phyloP scores from a whole-genome alignment of 1,140 invertebrate species.

The Teleogryllus occipitalis region DNA sequence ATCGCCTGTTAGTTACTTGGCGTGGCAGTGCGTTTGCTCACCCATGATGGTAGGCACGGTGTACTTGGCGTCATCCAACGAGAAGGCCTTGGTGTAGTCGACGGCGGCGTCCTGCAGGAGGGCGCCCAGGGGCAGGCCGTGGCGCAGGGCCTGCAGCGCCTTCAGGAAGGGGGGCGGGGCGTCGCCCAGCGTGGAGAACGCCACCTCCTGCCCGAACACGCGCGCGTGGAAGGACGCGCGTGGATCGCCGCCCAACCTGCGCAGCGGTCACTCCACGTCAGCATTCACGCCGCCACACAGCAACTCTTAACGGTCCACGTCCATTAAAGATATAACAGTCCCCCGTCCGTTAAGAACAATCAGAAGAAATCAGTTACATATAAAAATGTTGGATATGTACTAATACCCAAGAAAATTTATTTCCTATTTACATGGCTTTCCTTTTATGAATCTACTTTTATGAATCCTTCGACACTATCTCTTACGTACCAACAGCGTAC shows the following conservation, averaged over 20 bases:
- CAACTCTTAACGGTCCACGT: too few relatives aligned
- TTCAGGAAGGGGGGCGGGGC: neutral
- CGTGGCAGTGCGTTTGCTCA: neutral
- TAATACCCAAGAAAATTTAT: too few relatives aligned
- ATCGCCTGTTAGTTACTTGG: neutral
- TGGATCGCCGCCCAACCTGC: slow-evolving; percentile 25
- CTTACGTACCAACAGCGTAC: too few relatives aligned
- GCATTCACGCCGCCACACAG: slow-evolving; percentile 20
- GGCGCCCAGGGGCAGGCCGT: neutral
- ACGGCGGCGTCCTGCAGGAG: neutral
- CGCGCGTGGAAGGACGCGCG: slow-evolving; percentile 31
- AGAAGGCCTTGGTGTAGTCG: neutral
- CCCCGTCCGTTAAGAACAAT: too few relatives aligned
- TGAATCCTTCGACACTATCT: too few relatives aligned
- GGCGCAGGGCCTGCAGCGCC: neutral
- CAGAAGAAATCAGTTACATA: too few relatives aligned
- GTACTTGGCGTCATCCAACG: neutral
- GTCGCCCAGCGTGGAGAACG: slow-evolving; percentile 30
- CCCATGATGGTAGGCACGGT: neutral
- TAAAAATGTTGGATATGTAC: too few relatives aligned
- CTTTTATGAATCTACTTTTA: too few relatives aligned
- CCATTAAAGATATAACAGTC: too few relatives aligned
- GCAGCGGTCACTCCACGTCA: slow-evolving; percentile 17
- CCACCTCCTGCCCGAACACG: slow-evolving; percentile 37
- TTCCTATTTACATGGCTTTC: too few relatives aligned